These are phyloP conservation scores for Drosophila orena DNA, from an alignment of 1,140 invertebrate species.

Conservation along the genomic window DNA sequence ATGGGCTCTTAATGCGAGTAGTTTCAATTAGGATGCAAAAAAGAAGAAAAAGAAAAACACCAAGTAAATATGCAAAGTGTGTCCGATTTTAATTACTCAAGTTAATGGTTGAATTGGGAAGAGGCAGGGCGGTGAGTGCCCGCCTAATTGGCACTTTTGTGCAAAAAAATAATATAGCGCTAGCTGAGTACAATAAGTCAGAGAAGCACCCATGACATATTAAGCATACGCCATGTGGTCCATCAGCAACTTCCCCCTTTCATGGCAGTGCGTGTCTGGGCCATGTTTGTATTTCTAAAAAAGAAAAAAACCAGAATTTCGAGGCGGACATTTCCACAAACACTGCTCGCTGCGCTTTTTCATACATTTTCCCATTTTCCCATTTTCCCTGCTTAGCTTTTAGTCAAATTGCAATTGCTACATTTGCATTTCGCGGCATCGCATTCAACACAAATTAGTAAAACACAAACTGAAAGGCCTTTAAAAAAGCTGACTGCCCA, in stretches of 20 bases:
- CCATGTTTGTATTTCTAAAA: constrained; percentile 70
- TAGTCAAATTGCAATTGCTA: constrained; percentile 72
- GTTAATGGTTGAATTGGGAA: constrained; percentile 50
- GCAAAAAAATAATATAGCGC: constrained; percentile 48
- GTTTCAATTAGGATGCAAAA: constrained; percentile 79
- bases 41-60: constrained; percentile 9
- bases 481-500: constrained; percentile 5
- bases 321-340: constrained; percentile 63
- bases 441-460: constrained; percentile 60
- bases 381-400: constrained; percentile 63
- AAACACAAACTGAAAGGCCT: constrained; percentile 38
- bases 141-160: constrained; percentile 75
- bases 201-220: constrained; percentile 60
- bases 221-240: constrained; percentile 76
- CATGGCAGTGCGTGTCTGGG: constrained; percentile 50
- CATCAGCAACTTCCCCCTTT: constrained; percentile 7
- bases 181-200: constrained; percentile 19
- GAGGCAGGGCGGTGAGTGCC: constrained; percentile 21
- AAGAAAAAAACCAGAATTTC: constrained; percentile 45
- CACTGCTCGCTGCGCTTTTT: constrained; percentile 52
- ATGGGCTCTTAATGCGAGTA: constrained; percentile 58
- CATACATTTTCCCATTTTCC: constrained; percentile 38
- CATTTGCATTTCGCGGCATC: constrained; percentile 40
- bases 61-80: constrained; percentile 49
- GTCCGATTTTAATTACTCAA: constrained; percentile 75